A percentile compares a stretch with the other conserved stretches of the same genome.
These are phyloP conservation scores for Drosophila paracracens DNA, from an alignment of 2,888 invertebrate genomes.

Conservation along the genomic window DNA sequence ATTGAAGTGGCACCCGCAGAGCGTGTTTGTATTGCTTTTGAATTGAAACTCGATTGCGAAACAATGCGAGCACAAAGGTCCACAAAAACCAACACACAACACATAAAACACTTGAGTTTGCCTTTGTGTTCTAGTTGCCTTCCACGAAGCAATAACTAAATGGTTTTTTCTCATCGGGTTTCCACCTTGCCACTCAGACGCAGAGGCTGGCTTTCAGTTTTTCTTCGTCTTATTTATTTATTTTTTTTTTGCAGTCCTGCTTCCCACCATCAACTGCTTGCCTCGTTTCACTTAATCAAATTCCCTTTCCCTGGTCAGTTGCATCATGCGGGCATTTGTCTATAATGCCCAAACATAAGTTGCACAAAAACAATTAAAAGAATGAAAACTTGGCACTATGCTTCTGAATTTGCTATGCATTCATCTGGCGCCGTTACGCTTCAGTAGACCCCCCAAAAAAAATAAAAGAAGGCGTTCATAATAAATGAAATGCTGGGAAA, in stretches of 20 bases:
- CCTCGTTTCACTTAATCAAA: slow-evolving; percentile 36
- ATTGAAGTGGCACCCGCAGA: slow-evolving; percentile 74
- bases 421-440: slow-evolving; percentile 53
- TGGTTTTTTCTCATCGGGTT: slow-evolving; percentile 27
- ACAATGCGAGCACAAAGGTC: slow-evolving; percentile 50
- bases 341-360: slow-evolving; percentile 49
- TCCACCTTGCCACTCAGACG: slow-evolving; percentile 63
- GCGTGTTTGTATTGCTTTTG: slow-evolving; percentile 79
- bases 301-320: slow-evolving; percentile 9
- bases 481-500: slow-evolving; percentile 7
- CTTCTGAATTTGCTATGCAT: slow-evolving; percentile 69
- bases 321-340: slow-evolving; percentile 66
- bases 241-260: background rate
- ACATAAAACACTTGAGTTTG: slow-evolving; percentile 47
- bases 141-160: slow-evolving; percentile 74
- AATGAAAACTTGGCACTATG: slow-evolving; percentile 41
- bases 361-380: slow-evolving; percentile 63
- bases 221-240: background rate
- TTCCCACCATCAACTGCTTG: background rate
- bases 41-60: slow-evolving; percentile 78
- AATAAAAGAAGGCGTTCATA: slow-evolving; percentile 4
- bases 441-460: slow-evolving; percentile 43
- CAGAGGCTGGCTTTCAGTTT: slow-evolving; percentile 23
- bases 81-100: slow-evolving; percentile 4
- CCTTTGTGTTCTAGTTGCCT: slow-evolving; percentile 64